phyloP scores from a whole-genome alignment of 2,113 vertebrate genomes.

The Eleginops maclovinus region DNA sequence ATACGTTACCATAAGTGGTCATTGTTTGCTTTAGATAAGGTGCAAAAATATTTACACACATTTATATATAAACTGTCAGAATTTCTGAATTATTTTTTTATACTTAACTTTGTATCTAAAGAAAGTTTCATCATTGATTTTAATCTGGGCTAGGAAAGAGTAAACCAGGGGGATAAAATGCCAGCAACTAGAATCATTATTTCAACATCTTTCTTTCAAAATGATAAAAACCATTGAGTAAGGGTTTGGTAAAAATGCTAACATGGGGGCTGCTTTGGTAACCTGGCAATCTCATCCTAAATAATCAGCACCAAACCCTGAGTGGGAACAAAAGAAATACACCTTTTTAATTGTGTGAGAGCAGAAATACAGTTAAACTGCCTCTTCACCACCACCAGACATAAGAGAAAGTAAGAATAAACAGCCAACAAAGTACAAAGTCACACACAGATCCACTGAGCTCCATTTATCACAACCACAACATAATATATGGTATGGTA shows the following conservation, averaged over 20 bases:
- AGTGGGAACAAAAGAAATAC: too few species aligned
- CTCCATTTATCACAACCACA: conserved; percentile 32
- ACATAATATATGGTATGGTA: conserved; percentile 49
- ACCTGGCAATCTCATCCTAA: neutral
- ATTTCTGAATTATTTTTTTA: too few species aligned
- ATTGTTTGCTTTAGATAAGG: too few species aligned
- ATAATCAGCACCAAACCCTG: neutral
- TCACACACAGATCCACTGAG: conserved; percentile 39
- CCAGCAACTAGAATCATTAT: neutral
- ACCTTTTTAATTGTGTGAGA: neutral
- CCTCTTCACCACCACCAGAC: neutral
- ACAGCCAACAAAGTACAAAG: conserved; percentile 8
- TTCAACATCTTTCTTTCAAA: neutral
- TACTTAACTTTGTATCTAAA: too few species aligned
- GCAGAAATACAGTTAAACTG: neutral
- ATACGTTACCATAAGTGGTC: too few species aligned
- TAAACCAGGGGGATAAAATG: neutral
- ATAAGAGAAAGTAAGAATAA: conserved; percentile 3
- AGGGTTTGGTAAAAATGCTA: neutral
- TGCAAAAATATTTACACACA: too few species aligned
- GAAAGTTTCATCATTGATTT: neutral
- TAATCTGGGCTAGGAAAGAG: neutral
- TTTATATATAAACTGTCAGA: too few species aligned
- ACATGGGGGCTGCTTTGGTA: neutral
- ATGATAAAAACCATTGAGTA: neutral